Conservation (phyloP, 2,113 vertebrate species). For the Typhlomys cinereus region DNA sequence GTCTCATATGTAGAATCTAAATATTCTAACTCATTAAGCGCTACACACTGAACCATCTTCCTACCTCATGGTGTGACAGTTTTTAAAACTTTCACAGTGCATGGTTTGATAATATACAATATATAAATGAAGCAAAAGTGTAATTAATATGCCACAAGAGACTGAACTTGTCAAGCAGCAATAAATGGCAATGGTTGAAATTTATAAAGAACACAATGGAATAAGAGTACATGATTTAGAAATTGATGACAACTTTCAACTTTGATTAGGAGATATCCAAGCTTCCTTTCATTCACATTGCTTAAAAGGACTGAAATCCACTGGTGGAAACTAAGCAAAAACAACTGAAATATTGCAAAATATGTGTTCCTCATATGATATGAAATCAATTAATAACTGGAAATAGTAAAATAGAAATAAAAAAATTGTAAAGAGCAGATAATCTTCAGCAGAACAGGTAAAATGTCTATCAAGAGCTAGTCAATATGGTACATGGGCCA, state of each 20-base stretch:
- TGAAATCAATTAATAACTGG: not conserved
- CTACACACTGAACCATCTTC: no score
- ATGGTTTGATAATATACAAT: not conserved
- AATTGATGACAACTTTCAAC: not conserved
- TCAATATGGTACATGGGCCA: not conserved
- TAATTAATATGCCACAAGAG: not conserved
- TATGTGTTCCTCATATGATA: not conserved
- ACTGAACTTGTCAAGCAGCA: not conserved
- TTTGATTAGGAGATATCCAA: not conserved
- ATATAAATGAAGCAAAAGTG: not conserved
- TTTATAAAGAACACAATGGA: not conserved
- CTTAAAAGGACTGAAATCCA: not conserved
- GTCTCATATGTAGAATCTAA: no score
- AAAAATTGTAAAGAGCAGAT: not conserved
- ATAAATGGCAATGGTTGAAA: not conserved
- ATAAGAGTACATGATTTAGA: not conserved
- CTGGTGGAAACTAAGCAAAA: not conserved
- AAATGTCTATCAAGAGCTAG: not conserved
- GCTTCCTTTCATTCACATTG: not conserved
- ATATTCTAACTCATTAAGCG: no score
- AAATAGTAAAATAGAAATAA: not conserved
- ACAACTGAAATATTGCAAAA: not conserved
- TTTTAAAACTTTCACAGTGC: not conserved
- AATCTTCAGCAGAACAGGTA: not conserved
- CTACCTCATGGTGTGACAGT: no score